Base-by-base conservation (phyloP, 2,113 vertebrate species). In the Dasyprocta punctata region DNA sequence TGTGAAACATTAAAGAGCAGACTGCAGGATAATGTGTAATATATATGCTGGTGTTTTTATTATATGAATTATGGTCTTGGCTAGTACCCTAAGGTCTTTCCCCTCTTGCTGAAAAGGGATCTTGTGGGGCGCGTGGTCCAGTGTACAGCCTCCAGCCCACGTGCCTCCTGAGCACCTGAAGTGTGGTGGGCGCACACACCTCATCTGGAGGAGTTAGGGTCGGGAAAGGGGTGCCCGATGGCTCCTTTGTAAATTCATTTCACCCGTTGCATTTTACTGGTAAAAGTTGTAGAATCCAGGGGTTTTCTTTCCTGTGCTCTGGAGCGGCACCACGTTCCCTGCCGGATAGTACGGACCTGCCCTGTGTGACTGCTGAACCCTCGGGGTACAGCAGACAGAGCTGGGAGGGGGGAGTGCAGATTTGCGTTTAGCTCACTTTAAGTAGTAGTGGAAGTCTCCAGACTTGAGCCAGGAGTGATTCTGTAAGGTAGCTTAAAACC, bases 1-100 rank as follows among this genome's bases (percentile, higher is more conserved):
- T 65, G 28, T 86, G 71, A 94, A 75, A 71, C 14, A 44, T 38
- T 49, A 65, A 88, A 82, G 81, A 85, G 58, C 71, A 58, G 5
- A 77, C 30, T 54, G 56, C 41, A 92, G 36, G 33, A 17, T 89
- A 85, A 54, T 60, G n/a, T 65, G 11, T 90, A 77, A 87, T 14
- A 69, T 56, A 36, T 33, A 19, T 77, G 54, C 71, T n/a, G 17
- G 1, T 85, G 17, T 87, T 94, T 89, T 96, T 94, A 77, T 81
- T 96, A 44, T 61, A 14, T 11, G 90, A 67, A 61, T 81, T 49
- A 54, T 88, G 20, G 52, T 92, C 16, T 90, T n/a, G 73, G 14
- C 85, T 92, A 44, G 5, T 93, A 78, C 91, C 94, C 38, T 89
- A 47, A 95, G 49, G 30, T 71, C 58, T 96, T 96, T 95, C 28